Evolutionary conservation across 2,113 vertebrate species (phyloP).

Genomic region (Tretioscincus oriximinensis): DNA sequence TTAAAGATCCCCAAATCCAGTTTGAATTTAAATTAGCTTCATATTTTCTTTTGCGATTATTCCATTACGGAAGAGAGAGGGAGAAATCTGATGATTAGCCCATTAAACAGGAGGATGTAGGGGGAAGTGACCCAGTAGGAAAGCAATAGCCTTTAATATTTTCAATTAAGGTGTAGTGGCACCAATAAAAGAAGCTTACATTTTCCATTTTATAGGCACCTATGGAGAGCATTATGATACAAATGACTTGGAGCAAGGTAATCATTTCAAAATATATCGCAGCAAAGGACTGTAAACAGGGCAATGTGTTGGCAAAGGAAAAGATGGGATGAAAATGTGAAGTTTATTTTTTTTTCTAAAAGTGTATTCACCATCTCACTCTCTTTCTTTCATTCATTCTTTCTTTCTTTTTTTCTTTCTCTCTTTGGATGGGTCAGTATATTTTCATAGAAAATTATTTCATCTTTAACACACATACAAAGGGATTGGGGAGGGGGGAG

Average conservation of each 20-base stretch:
- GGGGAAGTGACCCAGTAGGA: conserved; percentile 60
- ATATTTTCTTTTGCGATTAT: conserved; percentile 76
- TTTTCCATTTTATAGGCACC: conserved; percentile 80
- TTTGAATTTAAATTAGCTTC: conserved; percentile 77
- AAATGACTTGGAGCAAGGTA: conserved; percentile 81
- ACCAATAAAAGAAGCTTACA: conserved; percentile 80
- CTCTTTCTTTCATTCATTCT: conserved; percentile 40
- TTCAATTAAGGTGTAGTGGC: conserved; percentile 81
- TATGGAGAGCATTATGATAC: conserved; percentile 80
- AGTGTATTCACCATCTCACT: conserved; percentile 53
- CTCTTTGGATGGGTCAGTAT: neutral
- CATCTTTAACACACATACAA: neutral
- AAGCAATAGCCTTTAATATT: conserved; percentile 78
- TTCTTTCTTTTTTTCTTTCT: neutral
- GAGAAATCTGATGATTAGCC: conserved; percentile 71
- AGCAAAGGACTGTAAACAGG: conserved; percentile 74
- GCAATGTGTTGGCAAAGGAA: conserved; percentile 69
- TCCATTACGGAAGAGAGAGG: conserved; percentile 60
- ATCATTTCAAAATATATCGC: conserved; percentile 79
- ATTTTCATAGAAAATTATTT: neutral
- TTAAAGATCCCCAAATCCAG: conserved; percentile 72
- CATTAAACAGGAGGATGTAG: conserved; percentile 63
- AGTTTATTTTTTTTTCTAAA: conserved; percentile 52
- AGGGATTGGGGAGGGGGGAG: too few relatives aligned
- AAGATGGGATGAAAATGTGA: conserved; percentile 76